Evolutionary conservation across 2,797 vertebrate species (phyloP), one percentile per base, ranked within the genome.

Genomic region (Salarias fasciatus): DNA sequence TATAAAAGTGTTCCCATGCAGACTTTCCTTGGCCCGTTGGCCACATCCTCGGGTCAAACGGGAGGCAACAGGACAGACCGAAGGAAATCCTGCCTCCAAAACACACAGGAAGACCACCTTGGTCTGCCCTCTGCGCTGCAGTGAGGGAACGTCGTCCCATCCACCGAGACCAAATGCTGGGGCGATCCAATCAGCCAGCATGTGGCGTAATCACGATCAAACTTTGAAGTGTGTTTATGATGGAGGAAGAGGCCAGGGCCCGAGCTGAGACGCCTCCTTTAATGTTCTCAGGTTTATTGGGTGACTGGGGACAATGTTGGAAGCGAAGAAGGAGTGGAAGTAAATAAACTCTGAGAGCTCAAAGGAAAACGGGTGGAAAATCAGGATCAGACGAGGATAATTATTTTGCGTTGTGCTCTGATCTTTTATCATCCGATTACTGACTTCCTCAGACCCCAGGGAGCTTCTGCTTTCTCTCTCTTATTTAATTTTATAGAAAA

Each of bases 61-160:
- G 1, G 47, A 36, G 71, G 53, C 48, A 68, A 68, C 29, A 0
- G 60, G 72, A 40, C 70, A 58, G 47, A 66, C 65, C 36, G 53
- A 53, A 82, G 89, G 91, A 92, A 84, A 92, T 92, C 89, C 91
- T 91, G 85, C 70, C 54, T 84, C 53, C 79, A 57, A n/a, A 62
- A 48, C 63, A 57, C 66, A 84, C 79, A 89, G 86, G 88, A 91
- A 86, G 69, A 49, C 66, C 36, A 63, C 63, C 62, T 73, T 68
- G 64, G 31, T 65, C 71, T 47, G 49, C 70, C 69, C 62, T 46
- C 53, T 40, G 51, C 0, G 14, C 63, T 29, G 77, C 72, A 69
- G 72, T 77, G 75, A 84, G 75, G 77, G 29, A 59, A 49, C 6
- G 10, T 61, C 52, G 43, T 48, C 54, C 46, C 63, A 44, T 58